Conservation (phyloP, 2,888 invertebrate species). For the Callinectes sapidus region DNA sequence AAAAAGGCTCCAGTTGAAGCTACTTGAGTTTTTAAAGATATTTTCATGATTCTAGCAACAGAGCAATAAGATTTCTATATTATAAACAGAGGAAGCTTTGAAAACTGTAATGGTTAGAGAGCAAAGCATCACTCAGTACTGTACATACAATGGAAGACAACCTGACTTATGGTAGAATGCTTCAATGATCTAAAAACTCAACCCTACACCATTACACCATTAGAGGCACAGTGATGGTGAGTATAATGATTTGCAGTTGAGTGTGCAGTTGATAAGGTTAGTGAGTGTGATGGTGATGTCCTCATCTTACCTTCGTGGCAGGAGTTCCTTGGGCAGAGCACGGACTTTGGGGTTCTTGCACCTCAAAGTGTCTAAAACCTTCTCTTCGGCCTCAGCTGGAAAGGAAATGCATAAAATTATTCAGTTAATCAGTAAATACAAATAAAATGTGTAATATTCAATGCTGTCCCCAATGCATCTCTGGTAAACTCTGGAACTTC, state of each 20-base stretch:
- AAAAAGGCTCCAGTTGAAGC: too few species aligned
- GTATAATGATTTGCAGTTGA: neutral
- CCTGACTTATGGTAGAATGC: neutral
- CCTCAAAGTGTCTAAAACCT: slow-evolving; percentile 50
- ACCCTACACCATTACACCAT: neutral
- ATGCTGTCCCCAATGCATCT: too few species aligned
- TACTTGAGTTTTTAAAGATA: too few species aligned
- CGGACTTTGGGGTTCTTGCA: slow-evolving; percentile 64
- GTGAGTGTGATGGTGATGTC: neutral
- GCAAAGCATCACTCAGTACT: too few species aligned
- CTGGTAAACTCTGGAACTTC: too few species aligned
- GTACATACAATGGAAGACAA: neutral
- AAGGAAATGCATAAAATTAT: neutral
- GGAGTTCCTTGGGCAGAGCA: slow-evolving; percentile 55
- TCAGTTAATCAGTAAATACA: too few species aligned
- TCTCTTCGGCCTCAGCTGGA: slow-evolving; percentile 46
- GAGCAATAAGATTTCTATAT: too few species aligned
- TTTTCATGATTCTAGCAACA: too few species aligned
- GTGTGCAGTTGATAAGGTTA: neutral
- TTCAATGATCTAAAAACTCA: neutral
- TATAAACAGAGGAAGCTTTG: too few species aligned
- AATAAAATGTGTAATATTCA: neutral
- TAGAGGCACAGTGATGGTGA: neutral
- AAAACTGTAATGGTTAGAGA: too few species aligned
- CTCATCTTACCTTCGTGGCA: slow-evolving; percentile 61